These are phyloP conservation scores for Chiloscyllium punctatum DNA, from an alignment of 2,797 vertebrate genomes.

Conservation along the genomic window DNA sequence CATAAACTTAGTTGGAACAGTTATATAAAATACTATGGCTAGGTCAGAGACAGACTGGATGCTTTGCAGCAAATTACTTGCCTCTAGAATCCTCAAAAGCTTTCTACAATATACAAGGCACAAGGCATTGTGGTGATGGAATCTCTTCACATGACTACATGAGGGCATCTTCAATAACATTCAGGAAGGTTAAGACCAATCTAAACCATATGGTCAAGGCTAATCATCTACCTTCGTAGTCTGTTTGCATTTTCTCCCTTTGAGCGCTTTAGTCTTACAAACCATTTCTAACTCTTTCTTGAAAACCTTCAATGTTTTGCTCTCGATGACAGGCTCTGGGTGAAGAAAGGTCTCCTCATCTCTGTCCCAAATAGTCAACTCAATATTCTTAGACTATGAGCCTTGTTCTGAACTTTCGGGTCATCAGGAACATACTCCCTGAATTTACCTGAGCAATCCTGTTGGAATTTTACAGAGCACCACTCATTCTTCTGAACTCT, in stretches of 20 bases:
- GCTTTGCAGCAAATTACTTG: not conserved
- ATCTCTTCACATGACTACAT: not conserved
- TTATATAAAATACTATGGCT: not conserved
- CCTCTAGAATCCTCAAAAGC: not conserved
- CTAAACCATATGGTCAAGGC: not conserved
- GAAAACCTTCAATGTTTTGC: no score
- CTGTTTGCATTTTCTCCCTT: not conserved
- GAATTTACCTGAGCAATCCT: no score
- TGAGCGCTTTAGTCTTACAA: no score
- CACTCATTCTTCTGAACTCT: no score
- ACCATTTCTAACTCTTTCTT: no score
- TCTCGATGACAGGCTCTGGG: no score
- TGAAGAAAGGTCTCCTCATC: no score
- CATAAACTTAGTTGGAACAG: not conserved
- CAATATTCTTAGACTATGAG: no score
- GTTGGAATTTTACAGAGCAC: no score
- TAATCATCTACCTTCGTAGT: not conserved
- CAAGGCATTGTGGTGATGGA: not conserved
- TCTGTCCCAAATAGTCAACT: no score
- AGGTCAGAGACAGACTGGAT: not conserved
- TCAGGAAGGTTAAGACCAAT: not conserved
- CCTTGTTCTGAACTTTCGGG: no score
- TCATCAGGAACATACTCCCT: no score
- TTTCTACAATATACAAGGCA: not conserved
- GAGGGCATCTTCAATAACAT: not conserved